Evolutionary conservation across 2,888 invertebrate species (phyloP).

Genomic region (Archips crataeganus): DNA sequence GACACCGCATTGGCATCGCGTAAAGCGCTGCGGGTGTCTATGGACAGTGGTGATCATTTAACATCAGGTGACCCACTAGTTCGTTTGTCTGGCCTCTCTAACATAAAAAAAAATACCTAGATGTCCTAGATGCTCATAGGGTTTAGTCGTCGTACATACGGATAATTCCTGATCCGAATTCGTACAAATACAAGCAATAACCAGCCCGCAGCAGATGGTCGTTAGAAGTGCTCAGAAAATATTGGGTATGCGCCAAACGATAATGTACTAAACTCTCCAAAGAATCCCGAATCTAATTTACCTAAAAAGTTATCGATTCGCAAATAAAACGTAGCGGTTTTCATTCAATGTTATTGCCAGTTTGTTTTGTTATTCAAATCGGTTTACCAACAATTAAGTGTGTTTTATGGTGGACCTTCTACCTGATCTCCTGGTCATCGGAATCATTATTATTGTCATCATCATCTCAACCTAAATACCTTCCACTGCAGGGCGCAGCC

Average conservation of each 20-base stretch:
- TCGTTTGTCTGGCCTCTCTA: no score
- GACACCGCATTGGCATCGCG: no score
- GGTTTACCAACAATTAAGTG: background rate
- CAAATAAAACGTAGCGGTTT: slow-evolving; percentile 20
- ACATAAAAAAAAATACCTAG: no score
- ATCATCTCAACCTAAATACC: no score
- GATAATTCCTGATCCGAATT: background rate
- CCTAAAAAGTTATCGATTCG: slow-evolving; percentile 19
- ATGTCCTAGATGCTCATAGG: no score
- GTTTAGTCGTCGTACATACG: no score
- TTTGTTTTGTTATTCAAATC: slow-evolving; percentile 6
- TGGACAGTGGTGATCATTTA: no score
- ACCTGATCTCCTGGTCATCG: background rate
- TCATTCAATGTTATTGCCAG: background rate
- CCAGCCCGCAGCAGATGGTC: slow-evolving; percentile 15
- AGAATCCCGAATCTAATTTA: slow-evolving; percentile 17
- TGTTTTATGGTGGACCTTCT: background rate
- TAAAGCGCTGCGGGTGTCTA: no score
- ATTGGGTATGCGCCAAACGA: slow-evolving; percentile 23
- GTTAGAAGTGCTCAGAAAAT: slow-evolving; percentile 11
- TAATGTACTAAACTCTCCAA: slow-evolving; percentile 22
- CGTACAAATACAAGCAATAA: slow-evolving; percentile 4
- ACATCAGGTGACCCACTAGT: no score
- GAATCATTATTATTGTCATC: background rate
- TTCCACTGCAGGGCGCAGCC: no score